Percentiles rank a stretch among this genome's conserved stretches.
These are phyloP conservation scores for Pedetes capensis DNA, from an alignment of 2,113 vertebrate genomes.

Conservation along the genomic window DNA sequence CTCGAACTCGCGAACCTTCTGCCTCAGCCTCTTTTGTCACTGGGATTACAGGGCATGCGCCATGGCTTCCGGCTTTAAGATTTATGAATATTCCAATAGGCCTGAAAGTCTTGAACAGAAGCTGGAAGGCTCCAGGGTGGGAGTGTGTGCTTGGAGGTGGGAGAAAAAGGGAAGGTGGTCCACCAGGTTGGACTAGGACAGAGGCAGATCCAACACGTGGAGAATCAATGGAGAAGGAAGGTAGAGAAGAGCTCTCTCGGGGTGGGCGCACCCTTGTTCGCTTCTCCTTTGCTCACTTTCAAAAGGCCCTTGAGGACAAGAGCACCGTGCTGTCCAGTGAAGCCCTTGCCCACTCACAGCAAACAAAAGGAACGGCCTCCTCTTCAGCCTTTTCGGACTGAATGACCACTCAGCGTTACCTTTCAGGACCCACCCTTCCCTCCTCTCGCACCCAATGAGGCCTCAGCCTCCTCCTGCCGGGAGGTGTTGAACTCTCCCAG, in stretches of 20 bases:
- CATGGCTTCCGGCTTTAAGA: too few species aligned
- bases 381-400: too few species aligned
- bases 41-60: too few species aligned
- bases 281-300: neutral
- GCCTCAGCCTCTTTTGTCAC: too few species aligned
- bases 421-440: conserved; percentile 21
- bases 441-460: neutral
- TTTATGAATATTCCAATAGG: neutral
- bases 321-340: neutral
- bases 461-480: neutral
- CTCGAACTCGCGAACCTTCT: too few species aligned
- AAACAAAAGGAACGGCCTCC: conserved; percentile 46
- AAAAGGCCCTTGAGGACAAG: neutral
- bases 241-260: neutral
- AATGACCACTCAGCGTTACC: neutral
- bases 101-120: neutral
- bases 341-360: neutral
- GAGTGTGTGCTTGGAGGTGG: neutral
- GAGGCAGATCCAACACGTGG: neutral
- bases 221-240: neutral
- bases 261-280: neutral
- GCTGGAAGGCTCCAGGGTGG: neutral
- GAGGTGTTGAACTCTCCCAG: conserved; percentile 15
- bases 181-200: neutral
- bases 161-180: neutral